Evolutionary conservation across 2,888 invertebrate genomes (phyloP), one percentile per base, ranked within the genome.

Genomic region (Parnassius mnemosyne): DNA sequence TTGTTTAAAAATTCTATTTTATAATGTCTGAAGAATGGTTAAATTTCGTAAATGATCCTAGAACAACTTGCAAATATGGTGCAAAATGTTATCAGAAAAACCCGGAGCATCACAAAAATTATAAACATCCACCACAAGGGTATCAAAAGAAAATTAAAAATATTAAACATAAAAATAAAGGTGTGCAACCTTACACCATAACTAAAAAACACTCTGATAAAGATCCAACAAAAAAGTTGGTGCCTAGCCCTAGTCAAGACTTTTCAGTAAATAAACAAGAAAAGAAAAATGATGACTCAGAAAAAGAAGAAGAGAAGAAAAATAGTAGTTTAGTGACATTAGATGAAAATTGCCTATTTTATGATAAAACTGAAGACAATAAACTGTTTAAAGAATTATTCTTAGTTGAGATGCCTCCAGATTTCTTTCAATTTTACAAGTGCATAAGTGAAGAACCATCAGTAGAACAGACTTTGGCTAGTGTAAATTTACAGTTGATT

Each of bases 391-490:
- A 94, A 71, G 92, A 94, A 60, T 93, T 96, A 69, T 98, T 97
- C 82, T 83, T 97, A 42, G 93, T 96, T 0, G 93, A 96, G 66
- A 97, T 98, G 97, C 98, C 98, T 0, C 80, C 92, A n/a, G 98
- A 98, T 83, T 98, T 98, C 81, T 97, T 94, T 74, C 89, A 94
- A 62, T 96, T 98, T 80, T 97, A 95, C 93, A 93, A 96, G 54
- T 96, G 96, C 74, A 94, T 96, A 65, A 89, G 93, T 74, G 74
- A 89, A 20, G 88, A 91, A 16, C 87, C 75, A 42, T 69, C 74
- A 12, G 93, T 96, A 12, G 83, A 92, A 76, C 93, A 93, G 69
- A 93, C 95, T 11, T 89, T 98, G 12, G 92, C 93, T 58, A 87
- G 88, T 67, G 92, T 95, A 41, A 95, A 95, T 63, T 87, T 98